These are phyloP conservation scores for Megalops atlanticus DNA, from an alignment of 2,113 vertebrate genomes.

Conservation along the genomic window DNA sequence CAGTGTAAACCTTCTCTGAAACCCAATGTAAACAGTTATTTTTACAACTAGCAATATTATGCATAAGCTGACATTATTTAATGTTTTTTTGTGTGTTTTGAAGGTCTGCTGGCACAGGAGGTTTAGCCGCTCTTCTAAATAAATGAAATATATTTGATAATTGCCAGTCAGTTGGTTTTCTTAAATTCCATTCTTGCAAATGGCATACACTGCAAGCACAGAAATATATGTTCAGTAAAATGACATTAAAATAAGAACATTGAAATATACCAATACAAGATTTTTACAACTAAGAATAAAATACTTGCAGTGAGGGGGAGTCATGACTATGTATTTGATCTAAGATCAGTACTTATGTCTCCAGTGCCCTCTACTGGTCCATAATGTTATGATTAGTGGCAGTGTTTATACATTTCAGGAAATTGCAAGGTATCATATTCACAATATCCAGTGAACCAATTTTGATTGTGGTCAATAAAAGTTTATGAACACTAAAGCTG, in stretches of 20 bases:
- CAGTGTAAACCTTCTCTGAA: neutral
- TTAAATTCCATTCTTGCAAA: neutral
- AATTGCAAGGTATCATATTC: neutral
- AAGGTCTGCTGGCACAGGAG: neutral
- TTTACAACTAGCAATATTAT: neutral
- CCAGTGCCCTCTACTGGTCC: constrained; percentile 53
- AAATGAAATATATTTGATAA: neutral
- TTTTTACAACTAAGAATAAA: neutral
- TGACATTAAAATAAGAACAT: too few relatives aligned
- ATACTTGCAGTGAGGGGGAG: neutral
- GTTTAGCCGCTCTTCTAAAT: neutral
- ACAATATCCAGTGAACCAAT: neutral
- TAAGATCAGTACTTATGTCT: neutral
- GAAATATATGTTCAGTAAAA: neutral
- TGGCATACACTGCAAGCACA: too few relatives aligned
- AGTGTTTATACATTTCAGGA: neutral
- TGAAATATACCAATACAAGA: neutral
- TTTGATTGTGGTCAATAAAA: too few relatives aligned
- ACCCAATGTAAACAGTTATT: neutral
- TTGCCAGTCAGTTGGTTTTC: neutral
- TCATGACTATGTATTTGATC: neutral
- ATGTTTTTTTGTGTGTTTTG: neutral
- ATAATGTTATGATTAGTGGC: neutral
- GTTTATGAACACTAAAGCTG: too few relatives aligned
- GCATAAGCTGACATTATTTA: neutral